Evolutionary conservation across 2,888 invertebrate species (phyloP).

Genomic region (Caenorhabditis uteleia): DNA sequence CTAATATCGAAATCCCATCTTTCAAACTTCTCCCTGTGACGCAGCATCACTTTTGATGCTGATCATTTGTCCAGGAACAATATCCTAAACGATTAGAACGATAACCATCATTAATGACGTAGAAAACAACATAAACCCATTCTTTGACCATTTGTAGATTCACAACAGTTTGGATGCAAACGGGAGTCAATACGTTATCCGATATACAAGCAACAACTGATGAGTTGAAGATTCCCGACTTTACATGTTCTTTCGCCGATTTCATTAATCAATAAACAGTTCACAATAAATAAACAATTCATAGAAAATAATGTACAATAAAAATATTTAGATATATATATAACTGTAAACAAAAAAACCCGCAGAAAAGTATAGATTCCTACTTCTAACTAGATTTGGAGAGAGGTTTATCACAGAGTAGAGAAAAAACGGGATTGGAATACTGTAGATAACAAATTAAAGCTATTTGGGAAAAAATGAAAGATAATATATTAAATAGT

Average conservation of each 20-base stretch:
- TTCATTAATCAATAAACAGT: conserved; percentile 1
- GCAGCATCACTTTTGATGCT: too few relatives aligned
- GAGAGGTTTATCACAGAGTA: too few relatives aligned
- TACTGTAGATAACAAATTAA: background rate
- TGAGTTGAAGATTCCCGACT: conserved; percentile 22
- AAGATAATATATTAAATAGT: background rate
- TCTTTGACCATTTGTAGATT: conserved; percentile 11
- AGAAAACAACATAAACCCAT: background rate
- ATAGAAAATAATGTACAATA: background rate
- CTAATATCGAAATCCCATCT: too few relatives aligned
- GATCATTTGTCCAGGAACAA: too few relatives aligned
- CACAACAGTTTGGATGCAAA: conserved; percentile 37
- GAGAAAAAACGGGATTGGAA: background rate
- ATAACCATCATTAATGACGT: background rate
- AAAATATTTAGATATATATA: too few relatives aligned
- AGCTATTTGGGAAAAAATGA: too few relatives aligned
- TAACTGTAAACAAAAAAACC: too few relatives aligned
- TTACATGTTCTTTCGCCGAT: conserved; percentile 22
- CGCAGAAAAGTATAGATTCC: background rate
- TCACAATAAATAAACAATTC: background rate
- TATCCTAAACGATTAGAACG: too few relatives aligned
- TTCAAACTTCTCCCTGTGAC: too few relatives aligned
- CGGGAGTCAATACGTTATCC: conserved; percentile 17
- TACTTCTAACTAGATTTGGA: too few relatives aligned
- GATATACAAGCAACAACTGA: conserved; percentile 18